These are phyloP conservation scores for Hedychridium roseum DNA, from an alignment of 2,888 invertebrate species.

Conservation along the genomic window DNA sequence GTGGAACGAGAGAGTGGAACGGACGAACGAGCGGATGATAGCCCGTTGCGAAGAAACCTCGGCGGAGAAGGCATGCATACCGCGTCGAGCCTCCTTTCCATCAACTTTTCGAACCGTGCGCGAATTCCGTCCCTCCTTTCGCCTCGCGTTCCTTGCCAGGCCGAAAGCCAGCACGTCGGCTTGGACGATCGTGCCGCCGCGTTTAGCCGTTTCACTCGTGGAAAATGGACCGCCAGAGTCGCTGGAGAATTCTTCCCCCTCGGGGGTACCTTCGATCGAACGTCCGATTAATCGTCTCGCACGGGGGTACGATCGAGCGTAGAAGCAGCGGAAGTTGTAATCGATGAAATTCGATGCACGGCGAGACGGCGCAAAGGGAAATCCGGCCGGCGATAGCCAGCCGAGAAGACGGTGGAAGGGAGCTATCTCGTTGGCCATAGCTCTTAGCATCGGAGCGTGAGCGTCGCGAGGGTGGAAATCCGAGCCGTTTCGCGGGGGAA, in stretches of 20 bases:
- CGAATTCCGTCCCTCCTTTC: slow-evolving; percentile 14
- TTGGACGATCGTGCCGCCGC: background rate
- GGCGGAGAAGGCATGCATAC: slow-evolving; percentile 32
- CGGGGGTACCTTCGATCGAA: no score
- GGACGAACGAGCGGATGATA: slow-evolving; percentile 36
- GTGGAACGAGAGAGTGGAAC: slow-evolving; percentile 23
- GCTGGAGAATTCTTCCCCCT: no score
- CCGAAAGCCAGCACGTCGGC: slow-evolving; percentile 9
- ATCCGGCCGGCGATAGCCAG: slow-evolving; percentile 53
- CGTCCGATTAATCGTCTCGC: background rate
- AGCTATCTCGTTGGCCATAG: slow-evolving; percentile 35
- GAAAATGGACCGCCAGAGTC: background rate
- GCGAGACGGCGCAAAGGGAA: slow-evolving; percentile 61
- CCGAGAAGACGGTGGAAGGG: slow-evolving; percentile 2
- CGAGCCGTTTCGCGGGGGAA: slow-evolving; percentile 56
- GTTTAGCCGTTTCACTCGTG: background rate
- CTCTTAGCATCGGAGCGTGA: slow-evolving; percentile 51
- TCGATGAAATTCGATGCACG: slow-evolving; percentile 56
- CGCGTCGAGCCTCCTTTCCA: slow-evolving; percentile 24
- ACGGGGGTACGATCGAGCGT: no score
- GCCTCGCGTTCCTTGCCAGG: slow-evolving; percentile 1
- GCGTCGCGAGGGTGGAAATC: slow-evolving; percentile 56
- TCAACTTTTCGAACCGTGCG: slow-evolving; percentile 31
- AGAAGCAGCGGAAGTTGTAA: no score
- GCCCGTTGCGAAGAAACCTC: slow-evolving; percentile 35